Evolutionary conservation across 2,888 invertebrate genomes (phyloP), one percentile per base, ranked within the genome.

Genomic region (Linyphia triangularis): DNA sequence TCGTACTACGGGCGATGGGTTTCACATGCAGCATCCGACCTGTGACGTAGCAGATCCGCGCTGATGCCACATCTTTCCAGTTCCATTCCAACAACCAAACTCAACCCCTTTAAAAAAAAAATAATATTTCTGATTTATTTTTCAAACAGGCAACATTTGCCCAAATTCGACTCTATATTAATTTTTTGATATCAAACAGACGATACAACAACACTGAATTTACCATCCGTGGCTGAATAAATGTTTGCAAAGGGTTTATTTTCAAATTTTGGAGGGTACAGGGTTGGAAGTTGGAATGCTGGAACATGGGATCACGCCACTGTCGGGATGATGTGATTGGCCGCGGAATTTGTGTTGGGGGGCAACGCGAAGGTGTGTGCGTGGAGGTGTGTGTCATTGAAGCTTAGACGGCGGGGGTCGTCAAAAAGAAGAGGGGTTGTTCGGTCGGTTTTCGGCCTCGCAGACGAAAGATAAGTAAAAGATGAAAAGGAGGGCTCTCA

Each of bases 351-450:
- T 37, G 28, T 70, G 70, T 88, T 70, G 26, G 59, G 16, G 85
- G 40, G 59, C 61, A 37, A 19, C 43, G 26, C 28, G 40, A 28
- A 59, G 72, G 72, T 28, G 83, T 83, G 83, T 51, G 73, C 82
- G 63, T 75, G 83, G 69, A 77, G 88, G 88, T 88, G 86, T 88
- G 86, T 63, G 72, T 83, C 88, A 88, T 88, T 88, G 82, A 88
- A 63, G 70, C 37, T 28, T 63, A 77, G 82, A 79, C 63, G 33
- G 61, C 19, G 85, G 85, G 65, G 59, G 26, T 28, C 40, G 37
- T n/a, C 16, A 19, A 1, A 26, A 67, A 28, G 13, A 30, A 26
- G 40, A 75, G 69, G 37, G 67, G 67, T 24, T 24, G 37, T n/a
- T 37, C 61, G 28, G 77, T 63, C 61, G 24, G 13, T 33, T 61